Evolutionary conservation across 2,113 vertebrate genomes (phyloP).

Genomic region (Salvelinus alpinus): DNA sequence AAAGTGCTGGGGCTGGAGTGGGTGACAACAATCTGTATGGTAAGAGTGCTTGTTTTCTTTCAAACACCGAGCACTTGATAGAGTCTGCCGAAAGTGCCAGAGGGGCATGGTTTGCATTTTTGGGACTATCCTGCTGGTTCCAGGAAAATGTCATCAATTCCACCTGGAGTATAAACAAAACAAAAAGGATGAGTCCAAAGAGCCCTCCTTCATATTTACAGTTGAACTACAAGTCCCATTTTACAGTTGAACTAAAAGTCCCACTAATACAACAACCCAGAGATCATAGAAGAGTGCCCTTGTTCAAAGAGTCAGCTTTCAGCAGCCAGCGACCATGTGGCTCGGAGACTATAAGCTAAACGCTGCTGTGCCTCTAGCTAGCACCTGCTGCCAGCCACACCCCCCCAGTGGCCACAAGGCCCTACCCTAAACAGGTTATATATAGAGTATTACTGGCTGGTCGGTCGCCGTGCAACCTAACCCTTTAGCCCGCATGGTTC

Average conservation of each 20-base stretch:
- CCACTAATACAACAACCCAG: neutral
- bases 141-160: too few species aligned
- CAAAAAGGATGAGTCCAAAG: neutral
- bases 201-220: neutral
- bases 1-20: neutral
- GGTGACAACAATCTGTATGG: too few species aligned
- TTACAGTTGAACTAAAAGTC: neutral
- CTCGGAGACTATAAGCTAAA: neutral
- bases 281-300: neutral
- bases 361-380: constrained; percentile 24
- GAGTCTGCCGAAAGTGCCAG: too few species aligned
- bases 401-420: neutral
- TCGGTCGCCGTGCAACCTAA: neutral
- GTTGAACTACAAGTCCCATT: neutral
- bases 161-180: too few species aligned
- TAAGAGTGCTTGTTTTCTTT: too few species aligned
- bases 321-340: neutral
- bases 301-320: neutral
- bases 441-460: neutral
- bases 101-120: too few species aligned
- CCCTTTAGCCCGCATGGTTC: neutral
- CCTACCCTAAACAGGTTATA: neutral
- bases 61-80: too few species aligned
- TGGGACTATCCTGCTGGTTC: too few species aligned
- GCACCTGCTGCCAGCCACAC: constrained; percentile 45